Conservation (phyloP, 1,140 invertebrate species). For the Drosophila sucinea region DNA sequence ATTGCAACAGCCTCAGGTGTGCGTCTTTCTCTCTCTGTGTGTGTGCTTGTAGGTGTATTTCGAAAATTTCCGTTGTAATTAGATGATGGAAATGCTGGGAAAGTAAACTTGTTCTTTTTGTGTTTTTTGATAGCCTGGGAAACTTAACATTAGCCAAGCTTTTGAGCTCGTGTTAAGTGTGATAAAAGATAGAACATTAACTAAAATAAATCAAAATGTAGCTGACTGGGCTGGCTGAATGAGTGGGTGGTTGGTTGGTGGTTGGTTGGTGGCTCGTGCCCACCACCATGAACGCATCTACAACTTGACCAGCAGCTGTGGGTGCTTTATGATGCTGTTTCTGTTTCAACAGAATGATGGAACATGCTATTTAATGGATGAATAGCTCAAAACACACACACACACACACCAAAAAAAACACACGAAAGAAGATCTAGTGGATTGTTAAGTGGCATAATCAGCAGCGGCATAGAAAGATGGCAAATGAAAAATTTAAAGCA, state of each 20-base stretch:
- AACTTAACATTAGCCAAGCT: slow-evolving; percentile 41
- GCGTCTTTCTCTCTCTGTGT: slow-evolving; percentile 4
- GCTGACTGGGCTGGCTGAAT: background rate
- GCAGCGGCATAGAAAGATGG: background rate
- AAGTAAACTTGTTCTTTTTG: slow-evolving; percentile 43
- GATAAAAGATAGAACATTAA: slow-evolving; percentile 63
- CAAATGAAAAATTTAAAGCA: background rate
- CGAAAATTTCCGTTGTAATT: slow-evolving; percentile 73
- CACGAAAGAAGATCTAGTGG: background rate
- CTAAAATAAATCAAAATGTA: slow-evolving; percentile 63
- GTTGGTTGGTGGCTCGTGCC: background rate
- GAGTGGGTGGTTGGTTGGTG: background rate
- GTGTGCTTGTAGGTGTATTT: slow-evolving; percentile 19
- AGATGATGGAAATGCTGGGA: slow-evolving; percentile 70
- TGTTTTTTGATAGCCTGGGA: slow-evolving; percentile 34
- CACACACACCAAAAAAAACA: background rate
- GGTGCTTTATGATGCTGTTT: slow-evolving; percentile 20
- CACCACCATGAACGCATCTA: slow-evolving; percentile 7
- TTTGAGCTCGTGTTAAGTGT: slow-evolving; percentile 48
- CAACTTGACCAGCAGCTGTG: slow-evolving; percentile 67
- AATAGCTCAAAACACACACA: slow-evolving; percentile 17
- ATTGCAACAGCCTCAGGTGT: slow-evolving; percentile 79
- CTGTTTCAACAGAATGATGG: slow-evolving; percentile 29
- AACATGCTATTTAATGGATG: slow-evolving; percentile 45
- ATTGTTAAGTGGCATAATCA: slow-evolving; percentile 4